phyloP scores from a whole-genome alignment of 2,113 vertebrate species.

The Epinephelus lanceolatus region DNA sequence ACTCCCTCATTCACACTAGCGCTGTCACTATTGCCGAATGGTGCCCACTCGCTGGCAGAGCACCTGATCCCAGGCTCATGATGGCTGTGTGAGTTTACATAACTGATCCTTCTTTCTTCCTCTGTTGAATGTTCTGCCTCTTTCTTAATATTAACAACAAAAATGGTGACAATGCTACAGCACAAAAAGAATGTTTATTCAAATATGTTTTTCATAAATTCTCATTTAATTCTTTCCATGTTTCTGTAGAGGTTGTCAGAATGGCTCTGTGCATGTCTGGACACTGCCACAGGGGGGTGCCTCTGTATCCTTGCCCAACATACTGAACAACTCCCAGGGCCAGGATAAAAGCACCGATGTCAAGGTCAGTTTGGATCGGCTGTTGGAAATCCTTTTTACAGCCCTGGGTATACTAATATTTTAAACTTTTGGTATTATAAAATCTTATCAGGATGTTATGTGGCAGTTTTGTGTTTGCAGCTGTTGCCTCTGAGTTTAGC shows the following conservation, averaged over 20 bases:
- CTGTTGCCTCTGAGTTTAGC: background rate
- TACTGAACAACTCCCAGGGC: constrained; percentile 66
- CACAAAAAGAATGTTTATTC: background rate
- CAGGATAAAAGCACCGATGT: constrained; percentile 73
- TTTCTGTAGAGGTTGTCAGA: constrained; percentile 85
- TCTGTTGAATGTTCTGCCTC: background rate
- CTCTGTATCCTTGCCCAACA: constrained; percentile 78
- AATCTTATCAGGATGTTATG: background rate
- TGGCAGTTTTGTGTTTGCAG: background rate
- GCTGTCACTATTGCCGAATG: constrained; percentile 81
- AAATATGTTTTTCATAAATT: background rate
- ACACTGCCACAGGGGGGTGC: constrained; percentile 85
- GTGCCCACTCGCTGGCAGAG: constrained; percentile 83
- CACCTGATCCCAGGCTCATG: constrained; percentile 83
- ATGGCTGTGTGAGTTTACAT: constrained; percentile 83
- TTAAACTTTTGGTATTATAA: background rate
- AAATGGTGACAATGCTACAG: background rate
- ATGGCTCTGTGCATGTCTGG: constrained; percentile 87
- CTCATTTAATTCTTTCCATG: constrained; percentile 10
- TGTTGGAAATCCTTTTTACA: background rate
- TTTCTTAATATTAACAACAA: background rate
- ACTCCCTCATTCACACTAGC: constrained; percentile 83
- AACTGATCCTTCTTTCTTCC: background rate
- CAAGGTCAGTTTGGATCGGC: constrained; percentile 73
- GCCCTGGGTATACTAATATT: background rate